These are phyloP conservation scores for Galagoides demidoff DNA, from an alignment of 2,797 vertebrate genomes.

Conservation along the genomic window DNA sequence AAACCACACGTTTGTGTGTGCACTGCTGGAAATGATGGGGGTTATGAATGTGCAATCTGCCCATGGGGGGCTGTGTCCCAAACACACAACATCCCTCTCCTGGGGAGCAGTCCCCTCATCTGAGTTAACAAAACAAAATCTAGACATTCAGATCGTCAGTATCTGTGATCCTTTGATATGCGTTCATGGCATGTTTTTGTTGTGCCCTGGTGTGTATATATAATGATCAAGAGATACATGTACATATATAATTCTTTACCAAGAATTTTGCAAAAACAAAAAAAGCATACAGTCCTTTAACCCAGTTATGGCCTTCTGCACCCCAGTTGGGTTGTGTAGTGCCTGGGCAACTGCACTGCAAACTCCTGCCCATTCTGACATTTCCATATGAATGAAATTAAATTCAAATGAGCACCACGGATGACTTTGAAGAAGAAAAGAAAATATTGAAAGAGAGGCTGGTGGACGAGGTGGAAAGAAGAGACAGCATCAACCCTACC, in stretches of 20 bases:
- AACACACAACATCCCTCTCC: background rate
- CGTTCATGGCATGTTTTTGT: background rate
- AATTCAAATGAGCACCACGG: background rate
- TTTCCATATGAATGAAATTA: background rate
- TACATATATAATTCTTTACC: background rate
- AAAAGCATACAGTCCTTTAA: background rate
- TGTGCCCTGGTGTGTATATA: background rate
- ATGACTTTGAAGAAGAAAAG: background rate
- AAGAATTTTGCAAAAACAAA: background rate
- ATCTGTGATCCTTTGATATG: background rate
- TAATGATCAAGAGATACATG: background rate
- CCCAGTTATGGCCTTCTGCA: background rate
- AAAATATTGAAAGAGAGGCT: background rate
- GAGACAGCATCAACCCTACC: background rate
- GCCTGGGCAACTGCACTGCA: background rate
- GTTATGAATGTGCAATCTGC: background rate
- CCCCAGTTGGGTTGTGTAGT: background rate
- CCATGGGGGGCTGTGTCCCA: background rate
- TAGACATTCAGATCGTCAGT: background rate
- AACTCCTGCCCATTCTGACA: background rate
- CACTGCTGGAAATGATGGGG: background rate
- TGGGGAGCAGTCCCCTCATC: too few relatives aligned
- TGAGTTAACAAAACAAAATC: background rate
- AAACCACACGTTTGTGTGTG: constrained; percentile 3
- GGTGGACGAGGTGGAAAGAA: background rate